phyloP scores from a whole-genome alignment of 1,140 invertebrate genomes.

The Zaprionus africanus region DNA sequence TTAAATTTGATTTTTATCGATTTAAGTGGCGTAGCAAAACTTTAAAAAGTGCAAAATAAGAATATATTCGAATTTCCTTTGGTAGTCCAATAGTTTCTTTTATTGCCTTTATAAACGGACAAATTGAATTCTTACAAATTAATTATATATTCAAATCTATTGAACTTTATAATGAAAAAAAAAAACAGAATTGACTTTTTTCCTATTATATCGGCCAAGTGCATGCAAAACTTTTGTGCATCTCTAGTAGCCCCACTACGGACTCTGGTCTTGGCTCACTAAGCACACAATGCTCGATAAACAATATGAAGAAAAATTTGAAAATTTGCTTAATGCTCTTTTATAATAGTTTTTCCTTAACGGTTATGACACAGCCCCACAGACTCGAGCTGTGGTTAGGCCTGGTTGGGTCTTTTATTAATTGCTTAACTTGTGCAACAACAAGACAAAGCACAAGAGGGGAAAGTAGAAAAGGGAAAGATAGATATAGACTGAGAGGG shows the following conservation, averaged over 20 bases:
- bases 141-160: too few relatives aligned
- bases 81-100: too few relatives aligned
- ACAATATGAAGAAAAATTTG: slow-evolving; percentile 48
- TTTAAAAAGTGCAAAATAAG: too few relatives aligned
- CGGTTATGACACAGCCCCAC: slow-evolving; percentile 54
- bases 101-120: too few relatives aligned
- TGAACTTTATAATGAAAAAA: too few relatives aligned
- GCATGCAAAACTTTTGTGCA: not conserved
- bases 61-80: too few relatives aligned
- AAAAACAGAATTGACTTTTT: too few relatives aligned
- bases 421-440: slow-evolving; percentile 33
- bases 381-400: slow-evolving; percentile 49
- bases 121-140: too few relatives aligned
- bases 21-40: too few relatives aligned
- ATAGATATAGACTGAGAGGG: not conserved
- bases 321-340: slow-evolving; percentile 73
- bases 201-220: too few relatives aligned
- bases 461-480: not conserved
- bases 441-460: not conserved
- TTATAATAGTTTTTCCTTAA: slow-evolving; percentile 74
- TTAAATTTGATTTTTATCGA: too few relatives aligned
- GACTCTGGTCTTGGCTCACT: slow-evolving; percentile 47
- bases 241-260: slow-evolving; percentile 18
- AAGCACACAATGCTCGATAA: slow-evolving; percentile 57
- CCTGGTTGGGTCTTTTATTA: slow-evolving; percentile 54